These are phyloP conservation scores for Rhinoderma darwinii DNA, from an alignment of 2,113 vertebrate species.

Conservation along the genomic window DNA sequence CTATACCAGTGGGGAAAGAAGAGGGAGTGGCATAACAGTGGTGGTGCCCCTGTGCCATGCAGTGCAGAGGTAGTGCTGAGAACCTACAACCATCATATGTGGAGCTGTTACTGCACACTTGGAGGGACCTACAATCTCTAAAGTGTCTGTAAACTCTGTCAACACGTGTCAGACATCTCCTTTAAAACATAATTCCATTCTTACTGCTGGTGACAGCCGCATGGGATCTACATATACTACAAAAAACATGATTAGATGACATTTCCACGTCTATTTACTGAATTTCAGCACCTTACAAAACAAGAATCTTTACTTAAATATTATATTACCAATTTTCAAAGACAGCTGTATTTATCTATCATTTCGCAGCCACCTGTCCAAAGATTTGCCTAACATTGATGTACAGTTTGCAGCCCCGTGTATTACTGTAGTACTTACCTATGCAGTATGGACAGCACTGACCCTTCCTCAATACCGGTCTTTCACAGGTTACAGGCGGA, in stretches of 20 bases:
- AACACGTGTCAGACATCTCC: too few species aligned
- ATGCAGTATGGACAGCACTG: constrained; percentile 92
- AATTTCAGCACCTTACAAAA: not conserved
- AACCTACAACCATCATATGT: too few species aligned
- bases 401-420: not conserved
- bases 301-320: not conserved
- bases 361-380: not conserved
- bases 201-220: too few species aligned
- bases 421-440: constrained; percentile 71
- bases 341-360: not conserved
- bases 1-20: too few species aligned
- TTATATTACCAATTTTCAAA: not conserved
- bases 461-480: constrained; percentile 86
- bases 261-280: not conserved
- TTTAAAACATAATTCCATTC: too few species aligned
- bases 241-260: not conserved
- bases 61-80: too few species aligned
- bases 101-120: too few species aligned
- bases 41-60: too few species aligned
- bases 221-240: not conserved
- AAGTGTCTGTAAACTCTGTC: too few species aligned
- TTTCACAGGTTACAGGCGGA: constrained; percentile 81
- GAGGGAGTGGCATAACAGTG: too few species aligned
- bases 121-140: too few species aligned
- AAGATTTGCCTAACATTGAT: not conserved